A percentile compares a stretch with the other conserved stretches of the same genome.
Evolutionary conservation across 2,797 vertebrate genomes (phyloP).

Genomic region (Mico argentatus): DNA sequence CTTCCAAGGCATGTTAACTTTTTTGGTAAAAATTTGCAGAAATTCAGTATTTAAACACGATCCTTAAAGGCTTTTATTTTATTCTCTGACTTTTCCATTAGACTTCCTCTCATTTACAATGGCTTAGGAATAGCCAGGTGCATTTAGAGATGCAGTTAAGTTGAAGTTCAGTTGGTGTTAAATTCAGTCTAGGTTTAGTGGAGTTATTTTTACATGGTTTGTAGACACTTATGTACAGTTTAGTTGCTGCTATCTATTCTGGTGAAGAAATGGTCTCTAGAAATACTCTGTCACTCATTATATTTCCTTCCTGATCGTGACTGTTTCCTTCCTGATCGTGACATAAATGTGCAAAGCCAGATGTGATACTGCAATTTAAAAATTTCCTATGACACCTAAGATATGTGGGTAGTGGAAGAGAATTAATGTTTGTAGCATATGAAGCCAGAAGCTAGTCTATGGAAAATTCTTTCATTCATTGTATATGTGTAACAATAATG

Average conservation of each 20-base stretch:
- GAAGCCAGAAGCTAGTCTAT: not conserved
- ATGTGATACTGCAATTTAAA: not conserved
- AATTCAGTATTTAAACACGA: not conserved
- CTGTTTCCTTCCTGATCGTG: not conserved
- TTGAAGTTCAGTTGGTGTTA: not conserved
- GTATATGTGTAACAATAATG: not conserved
- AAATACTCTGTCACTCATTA: not conserved
- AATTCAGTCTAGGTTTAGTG: not conserved
- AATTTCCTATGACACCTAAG: not conserved
- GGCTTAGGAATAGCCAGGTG: not conserved
- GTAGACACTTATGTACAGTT: not conserved
- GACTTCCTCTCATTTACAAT: not conserved
- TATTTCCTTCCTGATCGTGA: not conserved
- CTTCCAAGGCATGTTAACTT: not conserved
- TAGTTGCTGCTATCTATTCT: not conserved
- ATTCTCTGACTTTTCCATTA: not conserved
- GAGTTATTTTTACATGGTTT: slow-evolving; percentile 26
- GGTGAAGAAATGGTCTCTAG: slow-evolving; percentile 2
- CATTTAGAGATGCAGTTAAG: not conserved
- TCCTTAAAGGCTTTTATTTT: not conserved
- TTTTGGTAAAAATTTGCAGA: not conserved
- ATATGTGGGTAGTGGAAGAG: not conserved
- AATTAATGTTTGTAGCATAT: not conserved
- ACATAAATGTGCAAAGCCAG: not conserved
- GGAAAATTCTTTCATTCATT: slow-evolving; percentile 5